Base-by-base conservation (phyloP, 1,140 invertebrate species). In the Neomicropteryx cornuta region DNA sequence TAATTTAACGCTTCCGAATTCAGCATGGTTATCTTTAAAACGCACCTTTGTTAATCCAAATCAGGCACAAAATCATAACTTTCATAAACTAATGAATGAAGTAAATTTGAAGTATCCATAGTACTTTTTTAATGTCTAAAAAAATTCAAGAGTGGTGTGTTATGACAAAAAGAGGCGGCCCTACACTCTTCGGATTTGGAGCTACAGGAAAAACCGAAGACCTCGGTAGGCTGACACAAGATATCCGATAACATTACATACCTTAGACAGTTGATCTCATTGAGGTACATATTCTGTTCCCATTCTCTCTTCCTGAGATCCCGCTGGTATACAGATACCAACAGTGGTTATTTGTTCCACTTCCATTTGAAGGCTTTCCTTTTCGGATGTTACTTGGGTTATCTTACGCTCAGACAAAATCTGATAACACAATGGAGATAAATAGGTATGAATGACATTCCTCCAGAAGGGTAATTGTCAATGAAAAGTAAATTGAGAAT, bases 361-460 rank as follows among this genome's bases (percentile, higher is more conserved):
- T 36, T 64, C 59, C 35, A 49, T 50, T 47, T 52, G 56, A n/a
- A 62, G 35, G 28, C 43, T 48, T 24, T 56, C 52, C 32, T 49
- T 54, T 48, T 64, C 56, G 2, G 56, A 49, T 17, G 39, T 41
- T 6, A 61, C 34, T 39, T 60, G 54, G 27, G 61, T 54, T 32
- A 56, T 61, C 39, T 55, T 44, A 19, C 56, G 52, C 43, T 64
- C 61, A 22, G 55, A 58, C 34, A 58, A 38, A 34, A 58, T 24
- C 53, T 51, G 34, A 5, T 39, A 45, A 46, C 24, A 32, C 45
- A 48, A 29, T 16, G 13, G 8, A 27, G 23, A 27, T 13, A 8
- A 27, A 27, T 8, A 8, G 8, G 13, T 13, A 13, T 27, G 8
- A 27, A 8, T 8, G 23, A 8, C 23, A 8, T 13, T 27, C 8